These are phyloP conservation scores for Anguilla obscura DNA, from an alignment of 2,797 vertebrate genomes.

Conservation along the genomic window DNA sequence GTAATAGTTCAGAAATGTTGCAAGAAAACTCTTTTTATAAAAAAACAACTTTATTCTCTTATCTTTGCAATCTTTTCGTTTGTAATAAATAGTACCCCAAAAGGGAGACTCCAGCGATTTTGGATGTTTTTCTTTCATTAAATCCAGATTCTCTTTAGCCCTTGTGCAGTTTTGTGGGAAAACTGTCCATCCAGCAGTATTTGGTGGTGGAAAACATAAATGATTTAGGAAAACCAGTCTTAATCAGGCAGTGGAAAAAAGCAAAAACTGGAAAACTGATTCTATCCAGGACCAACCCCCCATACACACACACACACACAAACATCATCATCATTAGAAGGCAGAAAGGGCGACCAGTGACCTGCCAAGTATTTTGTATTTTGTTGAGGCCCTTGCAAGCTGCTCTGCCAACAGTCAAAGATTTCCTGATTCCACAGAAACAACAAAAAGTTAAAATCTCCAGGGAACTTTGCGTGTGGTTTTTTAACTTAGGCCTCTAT, in stretches of 20 bases:
- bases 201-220: not conserved
- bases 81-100: too few species aligned
- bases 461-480: not conserved
- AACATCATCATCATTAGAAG: not conserved
- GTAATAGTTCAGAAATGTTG: too few species aligned
- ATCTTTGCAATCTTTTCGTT: too few species aligned
- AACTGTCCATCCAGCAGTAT: not conserved
- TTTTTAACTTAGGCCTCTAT: not conserved
- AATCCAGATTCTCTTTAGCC: too few species aligned
- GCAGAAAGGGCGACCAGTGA: not conserved
- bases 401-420: conserved; percentile 7
- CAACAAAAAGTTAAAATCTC: not conserved
- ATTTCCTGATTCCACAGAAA: not conserved
- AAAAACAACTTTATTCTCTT: too few species aligned
- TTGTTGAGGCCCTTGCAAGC: not conserved
- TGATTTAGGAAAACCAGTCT: not conserved
- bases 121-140: too few species aligned
- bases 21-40: too few species aligned
- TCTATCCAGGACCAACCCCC: not conserved
- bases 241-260: not conserved
- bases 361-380: not conserved
- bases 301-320: too few species aligned
- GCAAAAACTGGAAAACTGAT: not conserved
- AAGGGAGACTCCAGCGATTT: too few species aligned
- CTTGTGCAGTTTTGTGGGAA: not conserved